A percentile compares a stretch with the other conserved stretches of the same genome.
Evolutionary conservation across 1,140 invertebrate genomes (phyloP).

Genomic region (Reticulitermes speratus): DNA sequence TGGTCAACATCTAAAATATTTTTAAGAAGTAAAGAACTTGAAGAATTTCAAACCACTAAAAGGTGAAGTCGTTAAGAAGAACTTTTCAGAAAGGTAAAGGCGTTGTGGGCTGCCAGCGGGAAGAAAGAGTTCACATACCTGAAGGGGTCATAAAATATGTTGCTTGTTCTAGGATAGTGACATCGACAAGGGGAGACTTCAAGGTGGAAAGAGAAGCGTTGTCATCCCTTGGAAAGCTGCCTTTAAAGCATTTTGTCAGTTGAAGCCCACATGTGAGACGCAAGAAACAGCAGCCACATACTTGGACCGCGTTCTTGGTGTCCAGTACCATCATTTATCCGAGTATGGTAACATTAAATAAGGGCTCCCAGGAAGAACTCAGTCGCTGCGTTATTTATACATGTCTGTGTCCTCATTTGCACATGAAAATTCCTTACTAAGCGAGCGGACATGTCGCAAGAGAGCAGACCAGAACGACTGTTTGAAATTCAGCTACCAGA

Average conservation of each 20-base stretch:
- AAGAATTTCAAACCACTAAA: not conserved
- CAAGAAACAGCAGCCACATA: not conserved
- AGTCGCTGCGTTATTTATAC: not conserved
- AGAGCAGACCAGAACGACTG: too few relatives aligned
- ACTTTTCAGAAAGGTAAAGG: not conserved
- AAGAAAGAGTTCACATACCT: not conserved
- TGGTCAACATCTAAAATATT: not conserved
- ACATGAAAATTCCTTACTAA: too few relatives aligned
- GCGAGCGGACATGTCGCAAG: too few relatives aligned
- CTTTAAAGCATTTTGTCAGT: not conserved
- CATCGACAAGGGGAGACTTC: not conserved
- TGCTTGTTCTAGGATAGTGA: not conserved
- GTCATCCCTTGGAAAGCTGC: slow-evolving; percentile 4
- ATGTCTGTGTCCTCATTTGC: too few relatives aligned
- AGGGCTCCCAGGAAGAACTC: not conserved
- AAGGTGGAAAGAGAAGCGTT: not conserved
- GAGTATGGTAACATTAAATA: not conserved
- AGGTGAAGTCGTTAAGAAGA: not conserved
- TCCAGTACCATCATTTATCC: not conserved
- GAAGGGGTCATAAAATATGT: not conserved
- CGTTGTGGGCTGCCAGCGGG: not conserved
- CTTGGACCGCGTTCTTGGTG: not conserved
- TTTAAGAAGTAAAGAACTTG: not conserved
- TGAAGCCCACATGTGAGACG: not conserved
- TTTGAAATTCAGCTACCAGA: too few relatives aligned